These are phyloP conservation scores for Andrena bucephala DNA, from an alignment of 2,888 invertebrate genomes.

Conservation along the genomic window DNA sequence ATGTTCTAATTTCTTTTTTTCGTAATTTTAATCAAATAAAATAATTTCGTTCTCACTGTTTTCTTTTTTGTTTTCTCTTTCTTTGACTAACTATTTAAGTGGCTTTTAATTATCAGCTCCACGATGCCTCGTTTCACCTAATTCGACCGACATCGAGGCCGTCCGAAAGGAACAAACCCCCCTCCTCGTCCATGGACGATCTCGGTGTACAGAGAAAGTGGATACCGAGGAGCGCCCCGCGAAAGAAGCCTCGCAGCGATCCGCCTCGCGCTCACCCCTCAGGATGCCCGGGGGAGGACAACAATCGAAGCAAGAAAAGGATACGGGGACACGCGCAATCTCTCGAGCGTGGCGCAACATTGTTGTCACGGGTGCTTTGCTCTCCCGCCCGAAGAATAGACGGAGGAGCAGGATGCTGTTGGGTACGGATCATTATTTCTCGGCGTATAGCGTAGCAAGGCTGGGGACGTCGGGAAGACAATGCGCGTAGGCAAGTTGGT, in stretches of 20 bases:
- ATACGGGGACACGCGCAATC: constrained; percentile 51
- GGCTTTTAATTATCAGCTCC: no score
- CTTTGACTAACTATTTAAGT: no score
- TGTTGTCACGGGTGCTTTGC: constrained; percentile 64
- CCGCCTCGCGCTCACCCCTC: constrained; percentile 12
- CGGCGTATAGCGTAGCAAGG: constrained; percentile 53
- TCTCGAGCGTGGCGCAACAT: constrained; percentile 60
- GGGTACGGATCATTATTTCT: constrained; percentile 71
- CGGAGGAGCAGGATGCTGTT: constrained; percentile 58
- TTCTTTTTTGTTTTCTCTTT: no score
- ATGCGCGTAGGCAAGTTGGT: constrained; percentile 77
- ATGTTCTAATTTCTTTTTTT: no score
- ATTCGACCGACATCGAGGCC: not conserved
- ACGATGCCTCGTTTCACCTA: no score
- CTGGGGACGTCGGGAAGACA: constrained; percentile 68
- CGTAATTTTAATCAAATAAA: no score
- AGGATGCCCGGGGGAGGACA: not conserved
- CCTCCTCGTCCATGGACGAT: constrained; percentile 11
- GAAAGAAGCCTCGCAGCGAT: constrained; percentile 64
- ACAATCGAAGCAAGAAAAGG: constrained; percentile 59
- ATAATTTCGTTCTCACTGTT: no score
- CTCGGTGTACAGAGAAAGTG: constrained; percentile 38
- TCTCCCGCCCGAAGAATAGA: constrained; percentile 47
- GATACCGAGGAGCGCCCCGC: constrained; percentile 17
- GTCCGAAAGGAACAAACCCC: not conserved